Percentiles rank a stretch among this genome's conserved stretches.
Evolutionary conservation across 2,888 invertebrate genomes (phyloP).

Genomic region (Idaea aversata): DNA sequence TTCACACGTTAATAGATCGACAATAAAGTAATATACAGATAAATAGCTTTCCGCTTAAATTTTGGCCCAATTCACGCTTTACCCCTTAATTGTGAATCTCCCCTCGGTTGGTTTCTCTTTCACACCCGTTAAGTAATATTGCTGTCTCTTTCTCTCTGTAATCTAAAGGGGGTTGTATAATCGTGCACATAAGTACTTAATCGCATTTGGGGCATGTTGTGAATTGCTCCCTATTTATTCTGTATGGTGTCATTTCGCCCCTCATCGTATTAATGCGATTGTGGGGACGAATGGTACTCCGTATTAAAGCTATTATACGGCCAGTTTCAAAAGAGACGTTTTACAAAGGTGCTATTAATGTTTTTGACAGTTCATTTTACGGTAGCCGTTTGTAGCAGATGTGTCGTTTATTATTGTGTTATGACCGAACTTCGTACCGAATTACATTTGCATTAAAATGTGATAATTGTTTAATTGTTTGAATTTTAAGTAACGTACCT

Average conservation of each 20-base stretch:
- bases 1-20: slow-evolving; percentile 68
- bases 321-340: slow-evolving; percentile 47
- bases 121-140: slow-evolving; percentile 23
- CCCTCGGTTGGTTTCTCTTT: slow-evolving; percentile 53
- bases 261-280: slow-evolving; percentile 65
- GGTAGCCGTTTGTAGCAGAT: slow-evolving; percentile 52
- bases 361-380: slow-evolving; percentile 43
- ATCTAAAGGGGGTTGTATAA: slow-evolving; percentile 66
- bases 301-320: slow-evolving; percentile 38
- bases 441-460: slow-evolving; percentile 71
- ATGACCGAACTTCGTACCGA: slow-evolving; percentile 31
- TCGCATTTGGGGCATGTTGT: slow-evolving; percentile 68
- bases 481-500: slow-evolving; percentile 23
- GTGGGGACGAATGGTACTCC: slow-evolving; percentile 65
- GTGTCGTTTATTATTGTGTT: slow-evolving; percentile 59
- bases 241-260: slow-evolving; percentile 59
- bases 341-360: slow-evolving; percentile 13
- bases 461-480: slow-evolving; percentile 66
- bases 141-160: slow-evolving; percentile 46
- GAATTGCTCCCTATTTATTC: slow-evolving; percentile 73
- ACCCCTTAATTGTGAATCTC: slow-evolving; percentile 75
- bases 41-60: slow-evolving; percentile 77
- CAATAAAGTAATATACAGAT: slow-evolving; percentile 79
- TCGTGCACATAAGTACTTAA: slow-evolving; percentile 78
- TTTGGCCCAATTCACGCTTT: slow-evolving; percentile 74